Evolutionary conservation across 2,888 invertebrate species (phyloP), one percentile per base, ranked within the genome.

Genomic region (Heliconius hortense): DNA sequence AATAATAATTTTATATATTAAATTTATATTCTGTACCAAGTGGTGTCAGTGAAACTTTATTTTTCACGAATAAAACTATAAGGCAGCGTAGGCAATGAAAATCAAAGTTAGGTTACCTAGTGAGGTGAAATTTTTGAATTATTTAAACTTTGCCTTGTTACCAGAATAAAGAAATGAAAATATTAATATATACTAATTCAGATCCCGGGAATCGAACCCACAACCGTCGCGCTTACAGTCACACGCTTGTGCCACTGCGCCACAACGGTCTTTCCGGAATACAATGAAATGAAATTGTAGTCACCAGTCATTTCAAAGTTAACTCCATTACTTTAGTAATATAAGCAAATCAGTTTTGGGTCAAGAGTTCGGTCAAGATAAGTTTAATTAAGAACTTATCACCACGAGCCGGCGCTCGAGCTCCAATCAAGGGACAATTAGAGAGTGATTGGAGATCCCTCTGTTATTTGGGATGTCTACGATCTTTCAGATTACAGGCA

Each of bases 341-440:
- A 66, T 39, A 66, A 24, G 66, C 66, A 68, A 53, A 67, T 39
- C 56, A 39, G 15, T 73, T 73, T 73, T 56, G 26, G 59, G 53
- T 67, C 73, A 67, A 73, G 73, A 59, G 39, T 66, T 66, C 56
- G 59, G 59, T 69, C 69, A 43, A 71, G 70, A 64, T 31, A 39
- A 71, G 63, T n/a, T 70, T 66, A 75, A 75, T 71, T 64, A 62
- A 60, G 70, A 71, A 64, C 28, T 71, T 71, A 75, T 75, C 74
- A 63, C 63, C 28, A n/a, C 60, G 69, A 75, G 24, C 35, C 63
- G 35, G 18, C 64, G 53, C 31, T 63, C 56, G 39, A 70, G 70
- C 39, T 64, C 43, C 59, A 71, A 75, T 75, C 59, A 64, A 75
- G 64, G n/a, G 64, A 75, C 69, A 74, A 62, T 74, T 74, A 69